Evolutionary conservation across 2,113 vertebrate genomes (phyloP).

Genomic region (Artemisiospiza belli): DNA sequence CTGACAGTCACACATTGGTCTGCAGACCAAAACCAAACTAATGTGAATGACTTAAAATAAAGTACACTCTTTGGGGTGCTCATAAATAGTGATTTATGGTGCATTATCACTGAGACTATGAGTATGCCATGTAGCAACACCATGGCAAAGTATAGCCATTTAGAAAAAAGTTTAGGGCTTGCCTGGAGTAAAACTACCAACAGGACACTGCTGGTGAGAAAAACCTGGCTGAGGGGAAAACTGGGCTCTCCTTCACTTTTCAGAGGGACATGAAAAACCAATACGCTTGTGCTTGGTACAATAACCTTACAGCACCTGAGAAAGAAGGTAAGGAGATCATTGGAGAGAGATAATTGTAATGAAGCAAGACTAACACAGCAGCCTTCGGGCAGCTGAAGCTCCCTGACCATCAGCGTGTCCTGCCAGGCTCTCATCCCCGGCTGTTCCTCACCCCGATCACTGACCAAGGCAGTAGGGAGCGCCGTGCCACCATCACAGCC

Average conservation of each 20-base stretch:
- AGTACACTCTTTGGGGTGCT: background rate
- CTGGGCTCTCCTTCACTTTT: fast-evolving
- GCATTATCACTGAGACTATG: background rate
- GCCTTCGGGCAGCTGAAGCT: background rate
- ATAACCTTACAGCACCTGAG: background rate
- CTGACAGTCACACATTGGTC: background rate
- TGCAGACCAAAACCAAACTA: background rate
- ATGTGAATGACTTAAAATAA: background rate
- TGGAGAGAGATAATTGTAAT: fast-evolving
- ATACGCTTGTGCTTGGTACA: background rate
- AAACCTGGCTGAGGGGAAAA: background rate
- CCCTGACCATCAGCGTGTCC: background rate
- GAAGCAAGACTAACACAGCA: background rate
- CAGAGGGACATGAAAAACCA: background rate
- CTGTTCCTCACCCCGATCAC: background rate
- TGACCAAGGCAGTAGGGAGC: background rate
- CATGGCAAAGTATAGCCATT: fast-evolving
- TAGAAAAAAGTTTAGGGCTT: background rate
- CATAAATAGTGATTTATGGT: background rate
- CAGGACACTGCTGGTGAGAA: background rate
- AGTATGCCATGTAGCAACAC: background rate
- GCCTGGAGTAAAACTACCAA: background rate
- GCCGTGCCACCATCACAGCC: background rate
- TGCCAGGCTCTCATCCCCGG: fast-evolving
- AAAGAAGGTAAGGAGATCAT: background rate